These are phyloP conservation scores for Dendrolimus punctatus DNA, from an alignment of 1,140 invertebrate species.

Conservation along the genomic window DNA sequence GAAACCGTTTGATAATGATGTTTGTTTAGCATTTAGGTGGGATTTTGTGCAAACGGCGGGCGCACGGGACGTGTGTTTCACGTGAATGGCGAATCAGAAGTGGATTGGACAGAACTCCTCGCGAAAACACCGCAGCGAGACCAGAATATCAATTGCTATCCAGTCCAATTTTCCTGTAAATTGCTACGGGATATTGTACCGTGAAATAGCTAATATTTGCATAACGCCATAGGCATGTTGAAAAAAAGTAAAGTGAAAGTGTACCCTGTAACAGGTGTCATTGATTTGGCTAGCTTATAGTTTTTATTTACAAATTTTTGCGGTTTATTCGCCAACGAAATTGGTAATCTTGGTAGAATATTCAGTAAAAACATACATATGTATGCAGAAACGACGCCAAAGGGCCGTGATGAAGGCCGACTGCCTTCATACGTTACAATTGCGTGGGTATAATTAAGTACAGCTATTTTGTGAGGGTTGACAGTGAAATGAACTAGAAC, in stretches of 20 bases:
- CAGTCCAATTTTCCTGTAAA: conserved; percentile 45
- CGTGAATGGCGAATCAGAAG: conserved; percentile 31
- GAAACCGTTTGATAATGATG: too few species aligned
- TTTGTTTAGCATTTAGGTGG: conserved; percentile 9
- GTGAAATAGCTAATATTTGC: conserved; percentile 43
- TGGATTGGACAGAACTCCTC: conserved; percentile 31
- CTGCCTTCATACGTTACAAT: neutral
- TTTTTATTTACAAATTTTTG: conserved; percentile 16
- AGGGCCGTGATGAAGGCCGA: neutral
- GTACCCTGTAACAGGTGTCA: conserved; percentile 37
- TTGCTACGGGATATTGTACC: conserved; percentile 42
- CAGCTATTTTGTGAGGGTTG: conserved; percentile 7
- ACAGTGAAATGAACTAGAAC: conserved; percentile 19
- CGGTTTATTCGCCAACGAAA: conserved; percentile 9
- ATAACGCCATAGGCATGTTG: conserved; percentile 32
- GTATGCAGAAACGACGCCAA: conserved; percentile 3
- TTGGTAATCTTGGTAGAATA: conserved; percentile 16
- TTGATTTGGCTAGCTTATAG: conserved; percentile 27
- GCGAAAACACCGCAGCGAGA: conserved; percentile 36
- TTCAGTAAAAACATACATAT: conserved; percentile 4
- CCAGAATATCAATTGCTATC: conserved; percentile 46
- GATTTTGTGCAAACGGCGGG: conserved; percentile 14
- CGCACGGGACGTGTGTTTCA: conserved; percentile 17
- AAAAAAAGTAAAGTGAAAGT: conserved; percentile 39
- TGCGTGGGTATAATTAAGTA: conserved; percentile 5